Evolutionary conservation across 2,888 invertebrate genomes (phyloP), one percentile per base, ranked within the genome.

Genomic region (Drosophila ezoana): DNA sequence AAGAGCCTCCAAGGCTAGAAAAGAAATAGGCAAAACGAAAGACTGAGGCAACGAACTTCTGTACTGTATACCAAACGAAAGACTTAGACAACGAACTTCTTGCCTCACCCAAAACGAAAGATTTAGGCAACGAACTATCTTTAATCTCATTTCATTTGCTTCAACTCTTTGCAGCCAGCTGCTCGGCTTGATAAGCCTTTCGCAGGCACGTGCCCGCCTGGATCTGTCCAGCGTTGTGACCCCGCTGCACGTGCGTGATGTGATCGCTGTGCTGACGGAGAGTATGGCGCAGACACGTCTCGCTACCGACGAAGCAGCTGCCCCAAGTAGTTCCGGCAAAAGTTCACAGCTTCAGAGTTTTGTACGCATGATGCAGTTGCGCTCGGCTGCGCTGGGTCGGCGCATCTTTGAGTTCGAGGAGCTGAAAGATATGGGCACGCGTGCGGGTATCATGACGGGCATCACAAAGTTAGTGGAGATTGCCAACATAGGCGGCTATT

Each of bases 201-300:
- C 98, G 16, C 87, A 97, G 95, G 98, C 98, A 14, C 93, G 98
- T 90, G 98, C 98, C 1, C 95, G 97, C 87, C 92, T 96, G 1
- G 98, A 98, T 91, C 93, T 99, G 67, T 93, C 98, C 71, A 96
- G 96, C 91, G 95, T 95, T 87, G 97, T 96, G 1, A 96, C 96
- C 0, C 94, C 93, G 61, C 91, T 94, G 58, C 98, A 99, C 92
- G 98, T 98, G 0, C 93, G 94, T 69, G 98, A 98, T 90, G 95
- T 98, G 35, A 94, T 98, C 38, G 96, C 97, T 89, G 94, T 99
- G 57, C 94, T 98, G 92, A 95, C 95, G 84, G 95, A 95, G 90
- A 97, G 96, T 90, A 93, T 97, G 89, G 93, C 95, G 33, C 96
- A 97, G 89, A 95, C 95, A 45, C 95, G 96, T 85, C 95, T 96